Evolutionary conservation across 64 coral and sea anemone genomes (phyloP).

Genomic region (Acropora tenuis): DNA sequence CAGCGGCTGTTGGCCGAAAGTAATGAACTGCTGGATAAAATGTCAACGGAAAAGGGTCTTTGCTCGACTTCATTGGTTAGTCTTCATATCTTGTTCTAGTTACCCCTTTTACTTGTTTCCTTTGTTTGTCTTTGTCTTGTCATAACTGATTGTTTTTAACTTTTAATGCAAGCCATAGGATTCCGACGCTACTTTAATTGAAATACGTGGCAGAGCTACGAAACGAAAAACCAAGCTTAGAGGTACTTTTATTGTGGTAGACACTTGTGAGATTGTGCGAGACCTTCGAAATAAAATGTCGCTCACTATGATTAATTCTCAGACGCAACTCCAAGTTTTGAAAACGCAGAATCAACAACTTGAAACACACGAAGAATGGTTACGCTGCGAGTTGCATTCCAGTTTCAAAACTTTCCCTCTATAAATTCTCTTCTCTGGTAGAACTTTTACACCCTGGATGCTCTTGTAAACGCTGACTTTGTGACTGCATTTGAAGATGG

Average conservation of each 20-base stretch:
- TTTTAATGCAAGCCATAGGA: not conserved
- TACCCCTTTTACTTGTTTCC: not conserved
- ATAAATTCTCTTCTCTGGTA: no score
- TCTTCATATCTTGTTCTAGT: not conserved
- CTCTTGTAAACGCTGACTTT: no score
- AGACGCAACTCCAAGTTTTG: not conserved
- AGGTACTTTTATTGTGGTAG: not conserved
- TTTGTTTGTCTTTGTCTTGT: not conserved
- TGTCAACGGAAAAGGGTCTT: constrained; percentile 23
- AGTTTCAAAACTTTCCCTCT: no score
- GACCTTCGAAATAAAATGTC: no score
- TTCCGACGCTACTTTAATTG: not conserved
- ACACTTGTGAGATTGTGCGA: not conserved
- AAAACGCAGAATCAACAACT: constrained; percentile 6
- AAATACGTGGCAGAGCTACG: constrained; percentile 16
- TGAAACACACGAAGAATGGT: no score
- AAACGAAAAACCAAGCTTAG: constrained; percentile 4
- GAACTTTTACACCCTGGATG: no score
- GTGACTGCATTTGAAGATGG: no score
- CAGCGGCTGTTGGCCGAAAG: constrained; percentile 25
- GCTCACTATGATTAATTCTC: not conserved
- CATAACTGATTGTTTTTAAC: not conserved
- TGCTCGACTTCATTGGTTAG: not conserved
- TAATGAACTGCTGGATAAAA: constrained; percentile 29
- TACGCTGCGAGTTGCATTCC: no score